These are phyloP conservation scores for Peromyscus nudipes DNA, from an alignment of 2,797 vertebrate genomes.

Conservation along the genomic window DNA sequence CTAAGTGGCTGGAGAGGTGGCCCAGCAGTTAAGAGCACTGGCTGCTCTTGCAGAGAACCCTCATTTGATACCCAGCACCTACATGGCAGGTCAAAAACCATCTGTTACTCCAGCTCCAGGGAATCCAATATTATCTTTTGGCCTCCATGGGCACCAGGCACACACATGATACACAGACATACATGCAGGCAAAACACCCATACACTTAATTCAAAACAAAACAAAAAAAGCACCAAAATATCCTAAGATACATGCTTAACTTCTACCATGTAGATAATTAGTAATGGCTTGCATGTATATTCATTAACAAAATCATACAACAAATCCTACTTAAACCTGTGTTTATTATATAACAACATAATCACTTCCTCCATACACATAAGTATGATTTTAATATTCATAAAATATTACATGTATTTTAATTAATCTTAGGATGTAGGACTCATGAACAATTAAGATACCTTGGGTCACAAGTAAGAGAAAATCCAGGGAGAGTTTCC, in stretches of 20 bases:
- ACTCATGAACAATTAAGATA: neutral
- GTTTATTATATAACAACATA: neutral
- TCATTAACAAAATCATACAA: neutral
- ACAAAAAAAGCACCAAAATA: neutral
- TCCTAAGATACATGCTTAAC: neutral
- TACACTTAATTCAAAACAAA: neutral
- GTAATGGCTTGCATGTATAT: neutral
- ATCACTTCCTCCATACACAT: neutral
- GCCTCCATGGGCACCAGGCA: neutral
- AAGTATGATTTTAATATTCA: conserved; percentile 32
- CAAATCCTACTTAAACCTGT: neutral
- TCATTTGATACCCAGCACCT: neutral
- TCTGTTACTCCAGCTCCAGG: neutral
- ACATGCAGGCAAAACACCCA: neutral
- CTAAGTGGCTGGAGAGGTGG: neutral
- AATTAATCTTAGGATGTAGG: conserved; percentile 7
- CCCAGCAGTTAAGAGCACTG: neutral
- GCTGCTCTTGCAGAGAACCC: neutral
- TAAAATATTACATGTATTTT: conserved; percentile 31
- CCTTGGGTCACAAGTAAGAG: neutral
- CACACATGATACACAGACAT: neutral
- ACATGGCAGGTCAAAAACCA: neutral
- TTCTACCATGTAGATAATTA: conserved; percentile 44
- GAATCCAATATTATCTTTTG: neutral
- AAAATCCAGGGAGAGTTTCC: conserved; percentile 48